phyloP scores from a whole-genome alignment of 2,113 vertebrate genomes.

The Nyctibius bracteatus region DNA sequence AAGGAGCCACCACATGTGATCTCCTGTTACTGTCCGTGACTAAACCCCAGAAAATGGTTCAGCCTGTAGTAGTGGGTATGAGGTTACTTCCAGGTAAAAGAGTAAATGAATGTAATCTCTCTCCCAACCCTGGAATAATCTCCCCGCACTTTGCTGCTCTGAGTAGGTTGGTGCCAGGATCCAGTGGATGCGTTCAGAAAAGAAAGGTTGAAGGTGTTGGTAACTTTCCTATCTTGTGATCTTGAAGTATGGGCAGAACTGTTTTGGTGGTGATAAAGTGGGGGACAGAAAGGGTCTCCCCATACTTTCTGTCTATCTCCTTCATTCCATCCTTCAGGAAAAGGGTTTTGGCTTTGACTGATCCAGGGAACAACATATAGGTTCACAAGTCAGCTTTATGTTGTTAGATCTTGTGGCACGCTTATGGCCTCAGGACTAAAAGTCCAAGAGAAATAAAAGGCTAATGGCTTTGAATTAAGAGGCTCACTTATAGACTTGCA shows the following conservation, averaged over 20 bases:
- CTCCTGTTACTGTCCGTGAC: background rate
- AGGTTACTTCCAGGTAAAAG: background rate
- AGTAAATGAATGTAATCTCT: background rate
- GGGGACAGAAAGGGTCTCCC: background rate
- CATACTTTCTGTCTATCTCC: background rate
- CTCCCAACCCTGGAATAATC: background rate
- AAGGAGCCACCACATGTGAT: accelerated
- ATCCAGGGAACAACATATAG: background rate
- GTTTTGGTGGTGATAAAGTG: background rate
- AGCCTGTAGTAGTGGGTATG: background rate
- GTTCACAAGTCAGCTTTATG: background rate
- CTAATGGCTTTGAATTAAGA: background rate
- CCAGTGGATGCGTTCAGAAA: background rate
- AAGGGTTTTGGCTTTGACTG: background rate
- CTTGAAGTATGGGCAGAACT: background rate
- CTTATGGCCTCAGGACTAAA: background rate
- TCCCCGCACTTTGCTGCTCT: background rate
- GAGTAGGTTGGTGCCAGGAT: background rate
- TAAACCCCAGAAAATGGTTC: background rate
- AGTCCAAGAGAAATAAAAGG: background rate
- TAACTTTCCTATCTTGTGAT: background rate
- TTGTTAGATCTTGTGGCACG: background rate
- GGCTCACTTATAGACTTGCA: background rate
- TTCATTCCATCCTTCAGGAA: background rate
- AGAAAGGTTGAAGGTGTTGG: background rate